Base-by-base conservation (phyloP, 1,140 invertebrate genomes). In the Megalopta genalis region DNA sequence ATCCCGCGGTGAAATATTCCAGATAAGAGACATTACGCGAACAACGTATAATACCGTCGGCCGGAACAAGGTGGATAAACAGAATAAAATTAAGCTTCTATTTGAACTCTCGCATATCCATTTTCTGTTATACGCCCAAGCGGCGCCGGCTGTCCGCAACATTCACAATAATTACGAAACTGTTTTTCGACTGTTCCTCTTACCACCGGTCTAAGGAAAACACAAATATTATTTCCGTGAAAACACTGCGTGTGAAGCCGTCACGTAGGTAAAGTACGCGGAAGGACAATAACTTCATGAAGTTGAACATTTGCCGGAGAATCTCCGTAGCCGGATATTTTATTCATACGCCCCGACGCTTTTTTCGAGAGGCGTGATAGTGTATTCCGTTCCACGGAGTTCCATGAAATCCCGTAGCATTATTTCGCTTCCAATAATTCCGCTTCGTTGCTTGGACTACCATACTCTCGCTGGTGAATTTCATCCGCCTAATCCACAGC, bases 261-360 rank as follows among this genome's bases (percentile, higher is more conserved):
- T 25, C 32, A 32, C 32, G 14, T 9, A 16, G 7, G 16, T 2
- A 37, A 63, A 32, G 16, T 21, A 37, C 8, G 62, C 62, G 37
- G 37, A n/a, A 23, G 10, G 27, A 72, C 70, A 46, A 72, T 46
- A 63, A 46, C 25, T 46, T 62, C 32, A 63, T 16, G 25, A 72
- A 46, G 25, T 63, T 46, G 39, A 42, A 25, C 12, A 32, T 62
- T 46, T 32, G 0, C 39, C 14, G 2, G 21, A 4, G 32, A 63
- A 46, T 72, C 32, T 60, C 46, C 25, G 59, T 6, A 25, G 4
- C 18, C 12, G 57, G 14, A 64, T 64, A 73, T 52, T 73, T 64
- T 73, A 64, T 73, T 63, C 60, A 12, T 37, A 49, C 32, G 62
- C 25, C 42, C 8, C 39, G 10, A 18, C 49, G 18, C 6, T 23